Base-by-base conservation (phyloP, 2,797 vertebrate species). In the Anguilla pacifica region DNA sequence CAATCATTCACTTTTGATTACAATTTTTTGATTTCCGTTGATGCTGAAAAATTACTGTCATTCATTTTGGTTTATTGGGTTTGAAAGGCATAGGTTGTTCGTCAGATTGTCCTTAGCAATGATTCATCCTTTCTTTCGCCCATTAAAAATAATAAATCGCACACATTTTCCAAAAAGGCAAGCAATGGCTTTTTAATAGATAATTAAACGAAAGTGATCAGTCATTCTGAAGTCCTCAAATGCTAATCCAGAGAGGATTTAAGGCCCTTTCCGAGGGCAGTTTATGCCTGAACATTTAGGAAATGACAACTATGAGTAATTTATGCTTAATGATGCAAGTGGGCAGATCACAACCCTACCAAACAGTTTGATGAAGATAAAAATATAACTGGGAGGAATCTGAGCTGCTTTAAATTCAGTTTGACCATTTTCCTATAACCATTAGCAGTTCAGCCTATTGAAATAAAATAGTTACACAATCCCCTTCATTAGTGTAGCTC, bases 141-240 rank as follows among this genome's bases (percentile, higher is more conserved):
- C 79, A 82, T 85, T 64, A 49, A 85, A 85, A 85, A 19, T 72
- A 72, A 72, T 79, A 79, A 85, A 67, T 43, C 39, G 19, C 35
- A 10, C 19, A 89, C 88, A 82, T 55, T n/a, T n/a, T 7, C 67
- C 74, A 57, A 87, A 77, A 89, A 88, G 55, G 51, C 88, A 90
- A 87, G 89, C 92, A 92, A 94, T 93, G 87, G 90, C 89, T 88
- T 90, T 92, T 64, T 92, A 91, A 92, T 89, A 93, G 90, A 93
- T 90, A 92, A 93, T 93, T 92, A 92, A 92, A 85, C 91, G 85
- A 83, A 90, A 87, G 89, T 91, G 91, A 93, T 93, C 91, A 92
- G 90, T 91, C 85, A 86, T 89, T 85, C 91, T 91, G 55, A 91
- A 92, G 84, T 90, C 91, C 89, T 92, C 90, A 89, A 91, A 89